Conservation (phyloP, 2,888 invertebrate species). For the Clivina fossor region DNA sequence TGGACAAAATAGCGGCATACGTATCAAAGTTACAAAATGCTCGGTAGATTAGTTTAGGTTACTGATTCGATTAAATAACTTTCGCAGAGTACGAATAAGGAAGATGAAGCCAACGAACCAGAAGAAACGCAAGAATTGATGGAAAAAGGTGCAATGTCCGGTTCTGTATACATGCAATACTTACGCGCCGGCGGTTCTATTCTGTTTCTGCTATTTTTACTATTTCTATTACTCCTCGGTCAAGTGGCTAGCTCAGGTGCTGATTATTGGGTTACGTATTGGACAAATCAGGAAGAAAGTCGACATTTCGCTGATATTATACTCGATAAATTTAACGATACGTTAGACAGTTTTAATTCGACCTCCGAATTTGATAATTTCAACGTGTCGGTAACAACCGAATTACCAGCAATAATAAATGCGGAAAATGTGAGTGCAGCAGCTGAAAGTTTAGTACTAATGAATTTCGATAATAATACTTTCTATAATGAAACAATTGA, state of each 20-base stretch:
- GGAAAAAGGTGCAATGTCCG: slow-evolving; percentile 64
- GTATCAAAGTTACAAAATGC: too few species aligned
- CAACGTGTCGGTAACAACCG: too few species aligned
- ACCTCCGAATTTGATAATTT: not conserved
- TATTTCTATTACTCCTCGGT: slow-evolving; percentile 63
- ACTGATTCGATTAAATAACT: too few species aligned
- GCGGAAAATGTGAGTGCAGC: not conserved
- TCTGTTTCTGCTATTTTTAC: slow-evolving; percentile 57
- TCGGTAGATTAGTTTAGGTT: too few species aligned
- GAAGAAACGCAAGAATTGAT: slow-evolving; percentile 66
- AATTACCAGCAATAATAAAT: not conserved
- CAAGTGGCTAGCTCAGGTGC: slow-evolving; percentile 70
- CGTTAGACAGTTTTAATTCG: not conserved
- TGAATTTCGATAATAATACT: not conserved
- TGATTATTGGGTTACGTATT: slow-evolving; percentile 77
- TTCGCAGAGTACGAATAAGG: slow-evolving; percentile 44
- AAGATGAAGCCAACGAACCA: slow-evolving; percentile 55
- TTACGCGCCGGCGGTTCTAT: slow-evolving; percentile 69
- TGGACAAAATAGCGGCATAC: too few species aligned
- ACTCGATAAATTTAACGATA: not conserved
- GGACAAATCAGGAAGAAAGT: slow-evolving; percentile 59
- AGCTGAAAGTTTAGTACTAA: too few species aligned
- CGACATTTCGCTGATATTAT: slow-evolving; percentile 14
- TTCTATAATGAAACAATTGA: slow-evolving; percentile 5
- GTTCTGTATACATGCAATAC: slow-evolving; percentile 67